Evolutionary conservation across 2,888 invertebrate genomes (phyloP).

Genomic region (Apantesis nais): DNA sequence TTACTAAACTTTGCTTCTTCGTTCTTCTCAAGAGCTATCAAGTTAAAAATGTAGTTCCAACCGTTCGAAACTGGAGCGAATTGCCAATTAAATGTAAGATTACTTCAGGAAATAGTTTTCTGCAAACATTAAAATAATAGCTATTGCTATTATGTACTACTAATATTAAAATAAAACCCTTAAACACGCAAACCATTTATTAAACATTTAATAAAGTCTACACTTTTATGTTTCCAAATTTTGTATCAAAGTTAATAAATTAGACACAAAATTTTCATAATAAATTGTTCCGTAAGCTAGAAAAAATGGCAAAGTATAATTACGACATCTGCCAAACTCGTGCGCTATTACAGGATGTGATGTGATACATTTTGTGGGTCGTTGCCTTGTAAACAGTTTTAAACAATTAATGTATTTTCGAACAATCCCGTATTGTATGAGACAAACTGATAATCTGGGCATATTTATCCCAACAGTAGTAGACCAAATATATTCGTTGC

Average conservation of each 20-base stretch:
- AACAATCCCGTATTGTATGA: constrained; percentile 25
- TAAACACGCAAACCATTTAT: constrained; percentile 49
- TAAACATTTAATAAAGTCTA: constrained; percentile 35
- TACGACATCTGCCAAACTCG: constrained; percentile 32
- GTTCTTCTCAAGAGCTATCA: too few species aligned
- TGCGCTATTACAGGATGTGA: constrained; percentile 32
- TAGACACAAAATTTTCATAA: constrained; percentile 28
- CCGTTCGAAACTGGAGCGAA: too few species aligned
- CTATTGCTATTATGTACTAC: too few species aligned
- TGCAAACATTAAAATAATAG: neutral
- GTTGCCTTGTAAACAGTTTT: constrained; percentile 27
- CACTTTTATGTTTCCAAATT: constrained; percentile 23
- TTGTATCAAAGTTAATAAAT: constrained; percentile 32
- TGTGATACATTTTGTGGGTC: constrained; percentile 29
- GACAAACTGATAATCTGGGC: constrained; percentile 7
- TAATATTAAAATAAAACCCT: constrained; percentile 22
- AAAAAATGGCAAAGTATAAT: constrained; percentile 22
- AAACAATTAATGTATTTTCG: constrained; percentile 35
- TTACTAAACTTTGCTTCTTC: too few species aligned
- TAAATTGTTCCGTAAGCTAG: constrained; percentile 16
- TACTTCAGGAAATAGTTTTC: neutral
- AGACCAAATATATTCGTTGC: neutral
- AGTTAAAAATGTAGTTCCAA: too few species aligned
- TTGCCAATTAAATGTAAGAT: too few species aligned
- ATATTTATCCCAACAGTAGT: constrained; percentile 16